Evolutionary conservation across 1,140 invertebrate genomes (phyloP), one percentile per base, ranked within the genome.

Genomic region (Episyrphus balteatus): DNA sequence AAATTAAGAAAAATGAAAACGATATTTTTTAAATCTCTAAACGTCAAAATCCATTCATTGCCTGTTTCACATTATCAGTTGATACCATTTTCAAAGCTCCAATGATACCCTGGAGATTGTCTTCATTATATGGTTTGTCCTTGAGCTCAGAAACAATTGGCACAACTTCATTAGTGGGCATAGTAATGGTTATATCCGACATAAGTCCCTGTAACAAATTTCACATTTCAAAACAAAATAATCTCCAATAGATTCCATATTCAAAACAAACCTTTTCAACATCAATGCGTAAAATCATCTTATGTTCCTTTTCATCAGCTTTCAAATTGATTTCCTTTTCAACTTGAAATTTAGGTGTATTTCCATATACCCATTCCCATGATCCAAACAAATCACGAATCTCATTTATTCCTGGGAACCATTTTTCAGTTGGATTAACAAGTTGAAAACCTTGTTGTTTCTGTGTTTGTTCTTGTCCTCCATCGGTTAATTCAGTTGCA

Each of bases 361-460:
- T 83, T n/a, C 88, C 92, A 68, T 78, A 92, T 44, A 79, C 78
- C 91, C 90, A 95, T 42, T 89, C 77, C 90, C 91, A 95, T 13
- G 79, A 82, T 49, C 72, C 61, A 19, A 92, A 78, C 49, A 84
- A 77, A 37, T 76, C 63, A 37, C 74, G 73, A 47, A 87, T 75
- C 39, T 75, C 72, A 2, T 62, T 67, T 11, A 93, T 74, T 55
- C 87, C 89, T 64, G 87, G 86, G 64, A 89, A 94, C 80, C 82
- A 86, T 43, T 84, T 78, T 54, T 92, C 84, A 0, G 81, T 85
- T 11, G 90, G 89, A 70, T 91, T 86, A n/a, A 94, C 72, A 58
- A 83, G 76, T 58, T 88, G 81, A 67, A 89, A 90, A 8, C 86
- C 86, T 54, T 80, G 78, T 58, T 88, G 83, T 57, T 80, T 71